Evolutionary conservation across 2,888 invertebrate species (phyloP).

Genomic region (Lasioglossum lativentre): DNA sequence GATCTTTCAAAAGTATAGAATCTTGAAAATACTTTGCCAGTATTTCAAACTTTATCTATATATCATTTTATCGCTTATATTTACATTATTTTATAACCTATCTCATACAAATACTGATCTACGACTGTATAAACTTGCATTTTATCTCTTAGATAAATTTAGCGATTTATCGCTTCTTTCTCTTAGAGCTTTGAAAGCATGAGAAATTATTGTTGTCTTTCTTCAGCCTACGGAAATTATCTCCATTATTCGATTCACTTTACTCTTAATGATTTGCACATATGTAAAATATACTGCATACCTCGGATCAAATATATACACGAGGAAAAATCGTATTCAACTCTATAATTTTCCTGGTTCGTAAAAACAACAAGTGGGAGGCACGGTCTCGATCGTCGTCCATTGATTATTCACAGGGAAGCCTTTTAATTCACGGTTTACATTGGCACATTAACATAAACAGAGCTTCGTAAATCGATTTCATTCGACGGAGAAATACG

Average conservation of each 20-base stretch:
- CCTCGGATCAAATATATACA: neutral
- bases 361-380: neutral
- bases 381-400: neutral
- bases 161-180: too few species aligned
- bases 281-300: neutral
- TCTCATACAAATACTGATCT: too few species aligned
- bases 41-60: too few species aligned
- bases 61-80: too few species aligned
- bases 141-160: too few species aligned
- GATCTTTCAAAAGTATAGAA: too few species aligned
- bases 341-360: neutral
- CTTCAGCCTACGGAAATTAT: neutral
- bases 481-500: neutral
- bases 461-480: constrained; percentile 11
- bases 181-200: too few species aligned
- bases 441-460: neutral
- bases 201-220: too few species aligned
- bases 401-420: neutral
- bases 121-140: too few species aligned
- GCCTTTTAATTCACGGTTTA: neutral
- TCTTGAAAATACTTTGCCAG: too few species aligned
- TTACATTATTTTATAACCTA: too few species aligned
- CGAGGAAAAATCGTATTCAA: neutral
- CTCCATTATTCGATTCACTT: neutral
- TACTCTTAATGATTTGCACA: neutral